phyloP scores from a whole-genome alignment of 2,888 invertebrate species.

The Drosophila falleni region DNA sequence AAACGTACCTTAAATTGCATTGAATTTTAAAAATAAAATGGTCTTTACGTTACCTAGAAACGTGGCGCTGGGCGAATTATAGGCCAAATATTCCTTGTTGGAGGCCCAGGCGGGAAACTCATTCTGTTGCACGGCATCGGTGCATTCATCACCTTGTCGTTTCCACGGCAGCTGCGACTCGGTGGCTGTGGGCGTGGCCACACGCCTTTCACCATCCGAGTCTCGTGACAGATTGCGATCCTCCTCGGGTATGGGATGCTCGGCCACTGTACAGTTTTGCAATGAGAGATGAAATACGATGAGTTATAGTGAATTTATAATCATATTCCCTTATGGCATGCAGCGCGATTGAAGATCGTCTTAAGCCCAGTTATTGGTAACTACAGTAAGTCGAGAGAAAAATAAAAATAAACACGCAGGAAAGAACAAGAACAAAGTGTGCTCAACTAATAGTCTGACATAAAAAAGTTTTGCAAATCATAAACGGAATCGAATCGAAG shows the following conservation, averaged over 20 bases:
- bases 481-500: constrained; percentile 21
- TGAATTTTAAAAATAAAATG: not conserved
- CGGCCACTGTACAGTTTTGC: constrained; percentile 76
- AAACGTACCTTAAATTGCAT: not conserved
- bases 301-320: constrained; percentile 4
- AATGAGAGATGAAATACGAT: constrained; percentile 10
- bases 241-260: constrained; percentile 83
- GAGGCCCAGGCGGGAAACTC: constrained; percentile 98
- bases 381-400: constrained; percentile 38
- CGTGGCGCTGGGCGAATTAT: constrained; percentile 95
- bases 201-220: constrained; percentile 89
- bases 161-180: constrained; percentile 97
- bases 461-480: constrained; percentile 9
- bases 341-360: constrained; percentile 17
- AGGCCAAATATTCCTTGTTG: constrained; percentile 96
- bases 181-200: constrained; percentile 94
- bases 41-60: constrained; percentile 90
- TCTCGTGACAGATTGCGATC: constrained; percentile 83
- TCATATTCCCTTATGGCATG: constrained; percentile 27
- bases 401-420: constrained; percentile 24
- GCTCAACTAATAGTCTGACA: constrained; percentile 39
- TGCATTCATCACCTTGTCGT: constrained; percentile 90
- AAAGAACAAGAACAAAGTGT: constrained; percentile 56
- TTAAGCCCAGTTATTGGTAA: constrained; percentile 26
- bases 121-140: constrained; percentile 90